Evolutionary conservation across 2,888 invertebrate species (phyloP).

Genomic region (Xiphydria camelus): DNA sequence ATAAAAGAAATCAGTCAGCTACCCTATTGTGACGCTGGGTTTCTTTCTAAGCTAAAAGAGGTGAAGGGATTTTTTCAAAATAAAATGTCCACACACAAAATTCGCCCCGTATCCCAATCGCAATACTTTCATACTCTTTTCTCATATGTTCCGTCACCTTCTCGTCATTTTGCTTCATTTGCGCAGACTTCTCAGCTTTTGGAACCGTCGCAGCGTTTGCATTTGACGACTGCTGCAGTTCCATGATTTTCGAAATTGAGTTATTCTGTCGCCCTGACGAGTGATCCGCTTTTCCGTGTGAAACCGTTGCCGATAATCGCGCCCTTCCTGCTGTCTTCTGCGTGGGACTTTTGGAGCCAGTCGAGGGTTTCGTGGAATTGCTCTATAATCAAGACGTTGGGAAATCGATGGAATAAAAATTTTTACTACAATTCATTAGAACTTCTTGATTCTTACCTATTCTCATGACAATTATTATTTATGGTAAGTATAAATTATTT

Average conservation of each 20-base stretch:
- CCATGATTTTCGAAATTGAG: conserved; percentile 37
- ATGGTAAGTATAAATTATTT: neutral
- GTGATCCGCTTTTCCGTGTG: conserved; percentile 14
- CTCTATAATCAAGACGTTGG: neutral
- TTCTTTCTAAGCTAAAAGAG: too few relatives aligned
- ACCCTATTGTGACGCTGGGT: too few relatives aligned
- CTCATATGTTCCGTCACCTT: conserved; percentile 4
- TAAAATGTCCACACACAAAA: too few relatives aligned
- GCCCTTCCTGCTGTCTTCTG: neutral
- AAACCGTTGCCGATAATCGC: neutral
- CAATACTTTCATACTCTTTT: too few relatives aligned
- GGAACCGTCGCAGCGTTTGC: conserved; percentile 5
- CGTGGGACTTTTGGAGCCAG: neutral
- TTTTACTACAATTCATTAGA: too few relatives aligned
- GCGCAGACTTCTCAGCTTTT: conserved; percentile 11
- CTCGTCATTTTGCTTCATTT: conserved; percentile 7
- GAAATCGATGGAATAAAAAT: too few relatives aligned
- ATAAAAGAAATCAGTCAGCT: too few relatives aligned
- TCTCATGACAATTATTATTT: too few relatives aligned
- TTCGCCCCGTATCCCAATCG: too few relatives aligned
- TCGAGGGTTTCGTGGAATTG: neutral
- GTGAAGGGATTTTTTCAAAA: too few relatives aligned
- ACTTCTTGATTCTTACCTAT: too few relatives aligned
- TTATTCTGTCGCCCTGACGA: conserved; percentile 26
- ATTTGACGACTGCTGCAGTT: conserved; percentile 35